phyloP scores from a whole-genome alignment of 1,140 invertebrate species.

The Philopotamus ludificatus region DNA sequence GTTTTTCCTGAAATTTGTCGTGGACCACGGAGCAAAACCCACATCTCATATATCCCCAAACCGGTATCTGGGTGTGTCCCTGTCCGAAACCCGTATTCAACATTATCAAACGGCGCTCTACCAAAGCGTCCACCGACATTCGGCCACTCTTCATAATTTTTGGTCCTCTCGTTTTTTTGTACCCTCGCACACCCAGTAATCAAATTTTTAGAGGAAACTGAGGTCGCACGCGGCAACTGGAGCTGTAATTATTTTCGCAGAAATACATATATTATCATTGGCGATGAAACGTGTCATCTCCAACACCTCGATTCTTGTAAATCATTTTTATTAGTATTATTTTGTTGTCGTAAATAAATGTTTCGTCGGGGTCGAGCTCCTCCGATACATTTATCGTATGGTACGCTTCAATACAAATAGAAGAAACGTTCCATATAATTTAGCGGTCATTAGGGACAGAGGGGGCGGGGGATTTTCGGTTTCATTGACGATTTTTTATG shows the following conservation, averaged over 20 bases:
- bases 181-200: background rate
- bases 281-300: no score
- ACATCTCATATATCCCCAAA: constrained; percentile 8
- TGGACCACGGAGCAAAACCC: background rate
- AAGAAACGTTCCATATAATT: constrained; percentile 40
- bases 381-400: background rate
- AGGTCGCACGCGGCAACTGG: background rate
- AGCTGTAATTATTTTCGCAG: no score
- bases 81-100: constrained; percentile 16
- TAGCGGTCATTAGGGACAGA: constrained; percentile 34
- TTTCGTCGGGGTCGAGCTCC: background rate
- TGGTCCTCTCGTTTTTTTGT: background rate
- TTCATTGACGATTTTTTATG: constrained; percentile 40
- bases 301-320: no score
- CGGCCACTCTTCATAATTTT: constrained; percentile 4
- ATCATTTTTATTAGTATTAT: no score
- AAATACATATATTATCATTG: no score
- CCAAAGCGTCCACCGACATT: background rate
- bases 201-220: constrained; percentile 9
- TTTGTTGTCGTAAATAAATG: background rate
- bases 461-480: constrained; percentile 13
- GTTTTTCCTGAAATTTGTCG: no score
- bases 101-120: background rate
- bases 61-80: constrained; percentile 26
- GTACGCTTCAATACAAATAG: constrained; percentile 32